Evolutionary conservation across 2,797 vertebrate genomes (phyloP), one percentile per base, ranked within the genome.

Genomic region (Sternarchorhynchus goeldii): DNA sequence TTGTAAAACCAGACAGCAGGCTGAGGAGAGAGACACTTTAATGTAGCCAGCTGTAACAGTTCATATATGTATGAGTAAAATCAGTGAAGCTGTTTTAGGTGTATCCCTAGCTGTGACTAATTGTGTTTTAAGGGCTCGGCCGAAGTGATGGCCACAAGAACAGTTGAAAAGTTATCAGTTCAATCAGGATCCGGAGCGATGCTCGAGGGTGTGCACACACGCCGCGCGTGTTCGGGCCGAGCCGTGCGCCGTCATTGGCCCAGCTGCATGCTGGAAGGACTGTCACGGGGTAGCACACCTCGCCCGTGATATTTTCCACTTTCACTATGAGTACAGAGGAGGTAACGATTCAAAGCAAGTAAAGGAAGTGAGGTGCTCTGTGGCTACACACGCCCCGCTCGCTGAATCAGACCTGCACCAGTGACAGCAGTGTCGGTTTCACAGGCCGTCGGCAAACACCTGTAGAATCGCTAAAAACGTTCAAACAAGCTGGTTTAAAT

Each of bases 81-180:
- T 82, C 58, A 74, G 80, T 73, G 77, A 83, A 75, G 21, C 66
- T 78, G 63, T 78, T 59, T 32, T 45, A 82, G 84, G 84, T 78
- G 84, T 76, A 71, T 60, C 78, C 76, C 69, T 64, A 55, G 45
- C 65, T 73, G 56, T 85, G 84, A 85, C 68, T 85, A 85, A 83
- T 85, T 77, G 39, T 63, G 68, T 50, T 5, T 74, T 68, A 72
- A 80, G 73, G 82, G 82, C 70, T 82, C 66, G 82, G 80, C 50
- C 36, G 58, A 34, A 58, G 12, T 31, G 65, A 76, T 21, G 56
- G 63, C 78, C 78, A 34, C 83, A 85, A 73, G 32, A 72, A 36
- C 82, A 81, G 69, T 76, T 75, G 57, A 79, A 29, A 63, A 73
- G 73, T 77, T n/a, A 29, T 73, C 66, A 5, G 57, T 77, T 68